Percentiles rank a stretch among this genome's conserved stretches.
These are phyloP conservation scores for Chrysogorgia sp. DNA, from an alignment of 92 coral and sea anemone genomes.

Conservation along the genomic window DNA sequence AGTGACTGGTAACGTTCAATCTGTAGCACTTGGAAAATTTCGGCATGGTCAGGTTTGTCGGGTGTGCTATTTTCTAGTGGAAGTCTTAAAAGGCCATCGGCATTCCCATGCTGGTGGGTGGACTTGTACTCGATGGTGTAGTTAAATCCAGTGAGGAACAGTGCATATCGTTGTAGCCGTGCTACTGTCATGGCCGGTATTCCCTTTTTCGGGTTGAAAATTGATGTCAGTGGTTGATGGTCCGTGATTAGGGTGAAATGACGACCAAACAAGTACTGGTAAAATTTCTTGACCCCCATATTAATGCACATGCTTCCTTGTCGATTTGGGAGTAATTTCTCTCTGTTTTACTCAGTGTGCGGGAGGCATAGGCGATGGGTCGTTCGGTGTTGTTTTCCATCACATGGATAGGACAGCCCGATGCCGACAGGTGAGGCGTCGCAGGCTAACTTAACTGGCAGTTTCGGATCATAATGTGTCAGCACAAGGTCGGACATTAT, in stretches of 20 bases:
- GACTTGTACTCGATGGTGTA: slow-evolving; percentile 45
- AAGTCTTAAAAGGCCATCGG: slow-evolving; percentile 60
- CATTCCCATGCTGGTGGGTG: slow-evolving; percentile 50
- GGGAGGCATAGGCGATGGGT: too few species aligned
- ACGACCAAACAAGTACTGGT: too few species aligned
- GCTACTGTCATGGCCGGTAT: slow-evolving; percentile 63
- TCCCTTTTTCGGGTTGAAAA: slow-evolving; percentile 62
- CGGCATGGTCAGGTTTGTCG: slow-evolving; percentile 46
- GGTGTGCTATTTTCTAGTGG: slow-evolving; percentile 37
- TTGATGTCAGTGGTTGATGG: too few species aligned
- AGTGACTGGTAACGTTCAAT: slow-evolving; percentile 8
- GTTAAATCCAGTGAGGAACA: slow-evolving; percentile 49
- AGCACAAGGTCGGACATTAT: slow-evolving; percentile 44
- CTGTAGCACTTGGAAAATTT: slow-evolving; percentile 36
- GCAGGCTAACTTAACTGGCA: slow-evolving; percentile 58
- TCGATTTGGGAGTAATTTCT: too few species aligned
- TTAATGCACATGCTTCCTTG: slow-evolving; percentile 47
- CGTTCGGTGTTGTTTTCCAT: slow-evolving; percentile 48
- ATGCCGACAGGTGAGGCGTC: slow-evolving; percentile 63
- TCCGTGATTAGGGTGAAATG: too few species aligned
- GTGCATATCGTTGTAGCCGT: slow-evolving; percentile 45
- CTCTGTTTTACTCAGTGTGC: too few species aligned
- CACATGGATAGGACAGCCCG: slow-evolving; percentile 52
- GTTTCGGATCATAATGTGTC: slow-evolving; percentile 58
- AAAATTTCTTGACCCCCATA: slow-evolving; percentile 44